Conservation (phyloP, 1,140 invertebrate species). For the Dryas iulia region DNA sequence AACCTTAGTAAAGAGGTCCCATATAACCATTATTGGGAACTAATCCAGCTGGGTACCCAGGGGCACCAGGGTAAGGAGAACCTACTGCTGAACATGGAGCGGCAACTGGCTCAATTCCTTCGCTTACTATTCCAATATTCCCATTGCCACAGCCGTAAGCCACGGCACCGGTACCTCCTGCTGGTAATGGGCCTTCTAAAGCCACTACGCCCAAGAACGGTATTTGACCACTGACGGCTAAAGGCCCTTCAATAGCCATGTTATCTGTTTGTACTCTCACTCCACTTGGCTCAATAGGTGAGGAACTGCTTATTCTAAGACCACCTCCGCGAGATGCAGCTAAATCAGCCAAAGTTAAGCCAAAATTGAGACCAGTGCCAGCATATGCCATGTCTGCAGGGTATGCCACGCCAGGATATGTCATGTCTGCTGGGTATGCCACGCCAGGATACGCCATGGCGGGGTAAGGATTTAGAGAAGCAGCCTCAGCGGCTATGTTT, state of each 20-base stretch:
- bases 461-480: conserved; percentile 17
- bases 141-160: conserved; percentile 46
- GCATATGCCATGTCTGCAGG: conserved; percentile 3
- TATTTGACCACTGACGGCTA: conserved; percentile 41
- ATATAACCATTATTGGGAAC: background rate
- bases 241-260: conserved; percentile 39
- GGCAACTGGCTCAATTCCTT: background rate
- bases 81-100: background rate
- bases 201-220: conserved; percentile 50
- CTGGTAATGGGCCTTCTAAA: conserved; percentile 44
- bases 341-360: background rate
- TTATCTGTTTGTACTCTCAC: conserved; percentile 38
- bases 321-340: conserved; percentile 24
- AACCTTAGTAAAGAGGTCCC: background rate
- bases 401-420: conserved; percentile 11
- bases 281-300: conserved; percentile 34
- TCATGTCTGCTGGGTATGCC: background rate
- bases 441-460: conserved; percentile 26
- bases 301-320: conserved; percentile 28
- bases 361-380: conserved; percentile 3
- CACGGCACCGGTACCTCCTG: conserved; percentile 36
- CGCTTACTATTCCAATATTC: conserved; percentile 33
- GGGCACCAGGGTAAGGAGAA: background rate
- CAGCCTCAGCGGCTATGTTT: conserved; percentile 3
- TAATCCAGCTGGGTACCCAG: background rate